Evolutionary conservation across 2,113 vertebrate genomes (phyloP).

Genomic region (Hemibagrus wyckioides): DNA sequence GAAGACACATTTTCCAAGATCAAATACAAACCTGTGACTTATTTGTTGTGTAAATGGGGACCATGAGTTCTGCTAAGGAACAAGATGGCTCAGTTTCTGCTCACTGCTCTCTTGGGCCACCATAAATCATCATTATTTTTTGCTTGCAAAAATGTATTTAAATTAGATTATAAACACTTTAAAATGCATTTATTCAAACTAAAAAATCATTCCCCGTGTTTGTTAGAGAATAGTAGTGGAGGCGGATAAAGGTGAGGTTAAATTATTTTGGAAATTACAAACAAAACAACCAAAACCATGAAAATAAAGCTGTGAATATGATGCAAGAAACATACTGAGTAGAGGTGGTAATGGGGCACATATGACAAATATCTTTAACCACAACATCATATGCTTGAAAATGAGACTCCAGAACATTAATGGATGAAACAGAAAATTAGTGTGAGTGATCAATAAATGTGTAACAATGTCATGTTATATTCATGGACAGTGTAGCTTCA

Average conservation of each 20-base stretch:
- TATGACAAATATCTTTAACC: too few species aligned
- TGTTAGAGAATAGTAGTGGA: not conserved
- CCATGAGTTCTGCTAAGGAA: not conserved
- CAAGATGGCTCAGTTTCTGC: not conserved
- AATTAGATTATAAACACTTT: not conserved
- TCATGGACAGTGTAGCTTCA: too few species aligned
- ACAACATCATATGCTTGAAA: too few species aligned
- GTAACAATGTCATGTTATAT: too few species aligned
- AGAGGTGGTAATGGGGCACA: too few species aligned
- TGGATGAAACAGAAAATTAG: too few species aligned
- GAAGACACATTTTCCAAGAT: conserved; percentile 26
- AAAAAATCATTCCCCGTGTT: not conserved
- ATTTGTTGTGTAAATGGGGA: conserved; percentile 36
- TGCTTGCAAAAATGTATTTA: not conserved
- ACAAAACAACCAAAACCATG: too few species aligned
- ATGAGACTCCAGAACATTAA: too few species aligned
- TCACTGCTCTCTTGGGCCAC: not conserved
- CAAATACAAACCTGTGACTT: conserved; percentile 21
- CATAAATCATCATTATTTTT: conserved; percentile 18
- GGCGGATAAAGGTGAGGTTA: not conserved
- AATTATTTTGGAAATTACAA: too few species aligned
- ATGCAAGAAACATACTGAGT: too few species aligned
- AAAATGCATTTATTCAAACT: not conserved
- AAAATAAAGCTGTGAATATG: too few species aligned
- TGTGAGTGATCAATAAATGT: too few species aligned